Evolutionary conservation across 2,888 invertebrate genomes (phyloP).

Genomic region (Drosophila histrio): DNA sequence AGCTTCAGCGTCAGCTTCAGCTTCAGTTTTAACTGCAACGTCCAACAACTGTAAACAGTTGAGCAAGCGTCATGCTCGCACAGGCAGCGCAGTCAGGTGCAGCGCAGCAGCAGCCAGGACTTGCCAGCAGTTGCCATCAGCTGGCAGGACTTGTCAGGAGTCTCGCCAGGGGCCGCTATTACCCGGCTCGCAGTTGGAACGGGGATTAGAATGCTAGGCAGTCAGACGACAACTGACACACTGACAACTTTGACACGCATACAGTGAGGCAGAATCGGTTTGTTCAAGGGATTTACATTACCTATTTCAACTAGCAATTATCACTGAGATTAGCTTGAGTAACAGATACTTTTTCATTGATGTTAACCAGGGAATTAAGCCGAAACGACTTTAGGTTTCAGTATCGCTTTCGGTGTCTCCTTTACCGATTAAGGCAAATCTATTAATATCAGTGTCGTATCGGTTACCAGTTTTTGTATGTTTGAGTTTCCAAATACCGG

Average conservation of each 20-base stretch:
- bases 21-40: conserved; percentile 49
- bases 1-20: conserved; percentile 51
- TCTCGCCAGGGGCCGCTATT: background rate
- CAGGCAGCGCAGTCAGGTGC: conserved; percentile 14
- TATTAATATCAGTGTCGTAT: no score
- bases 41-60: conserved; percentile 65
- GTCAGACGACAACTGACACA: background rate
- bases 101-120: conserved; percentile 4
- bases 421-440: no score
- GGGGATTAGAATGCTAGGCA: conserved; percentile 1
- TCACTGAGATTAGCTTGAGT: background rate
- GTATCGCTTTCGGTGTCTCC: no score
- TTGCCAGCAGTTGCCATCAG: conserved; percentile 1
- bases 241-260: background rate
- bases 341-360: background rate
- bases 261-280: conserved; percentile 19
- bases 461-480: no score
- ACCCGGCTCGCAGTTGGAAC: background rate
- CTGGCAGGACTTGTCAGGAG: background rate
- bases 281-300: background rate
- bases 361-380: background rate
- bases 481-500: no score
- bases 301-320: background rate
- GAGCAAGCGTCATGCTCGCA: conserved; percentile 58
- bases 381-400: no score